Evolutionary conservation across 2,888 invertebrate species (phyloP).

Genomic region (Pollenia angustigena): DNA sequence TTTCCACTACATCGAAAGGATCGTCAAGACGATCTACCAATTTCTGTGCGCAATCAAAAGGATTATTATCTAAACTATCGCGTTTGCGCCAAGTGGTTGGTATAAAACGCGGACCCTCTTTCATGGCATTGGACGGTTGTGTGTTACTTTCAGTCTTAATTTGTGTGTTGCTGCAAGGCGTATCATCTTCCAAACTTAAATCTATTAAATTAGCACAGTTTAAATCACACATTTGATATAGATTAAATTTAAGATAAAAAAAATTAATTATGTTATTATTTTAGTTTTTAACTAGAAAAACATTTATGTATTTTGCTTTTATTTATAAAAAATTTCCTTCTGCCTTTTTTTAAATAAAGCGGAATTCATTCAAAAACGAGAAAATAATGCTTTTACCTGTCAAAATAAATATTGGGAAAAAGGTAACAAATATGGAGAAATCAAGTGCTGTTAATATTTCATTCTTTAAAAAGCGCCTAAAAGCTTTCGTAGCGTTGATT

Average conservation of each 20-base stretch:
- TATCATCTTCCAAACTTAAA: conserved; percentile 74
- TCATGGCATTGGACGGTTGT: conserved; percentile 44
- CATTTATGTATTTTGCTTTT: background rate
- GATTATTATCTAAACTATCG: conserved; percentile 77
- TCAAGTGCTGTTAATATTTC: background rate
- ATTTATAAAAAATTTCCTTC: background rate
- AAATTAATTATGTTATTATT: background rate
- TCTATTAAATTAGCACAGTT: conserved; percentile 76
- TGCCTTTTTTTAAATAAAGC: conserved; percentile 32
- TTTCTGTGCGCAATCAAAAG: conserved; percentile 77
- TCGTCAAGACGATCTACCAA: conserved; percentile 76
- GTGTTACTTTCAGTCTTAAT: conserved; percentile 15
- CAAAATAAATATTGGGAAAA: conserved; percentile 41
- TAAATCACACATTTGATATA: conserved; percentile 66
- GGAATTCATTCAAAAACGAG: conserved; percentile 14
- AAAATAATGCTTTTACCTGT: conserved; percentile 41
- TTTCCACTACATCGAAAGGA: conserved; percentile 77
- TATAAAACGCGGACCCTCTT: conserved; percentile 39
- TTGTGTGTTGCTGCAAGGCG: background rate
- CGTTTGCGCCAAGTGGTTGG: conserved; percentile 49
- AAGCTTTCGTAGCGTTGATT: background rate
- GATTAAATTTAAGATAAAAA: background rate
- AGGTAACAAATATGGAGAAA: conserved; percentile 28
- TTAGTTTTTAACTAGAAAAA: background rate
- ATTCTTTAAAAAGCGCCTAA: background rate